Evolutionary conservation across 2,888 invertebrate species (phyloP), one percentile per base, ranked within the genome.

Genomic region (Lypha dubia): DNA sequence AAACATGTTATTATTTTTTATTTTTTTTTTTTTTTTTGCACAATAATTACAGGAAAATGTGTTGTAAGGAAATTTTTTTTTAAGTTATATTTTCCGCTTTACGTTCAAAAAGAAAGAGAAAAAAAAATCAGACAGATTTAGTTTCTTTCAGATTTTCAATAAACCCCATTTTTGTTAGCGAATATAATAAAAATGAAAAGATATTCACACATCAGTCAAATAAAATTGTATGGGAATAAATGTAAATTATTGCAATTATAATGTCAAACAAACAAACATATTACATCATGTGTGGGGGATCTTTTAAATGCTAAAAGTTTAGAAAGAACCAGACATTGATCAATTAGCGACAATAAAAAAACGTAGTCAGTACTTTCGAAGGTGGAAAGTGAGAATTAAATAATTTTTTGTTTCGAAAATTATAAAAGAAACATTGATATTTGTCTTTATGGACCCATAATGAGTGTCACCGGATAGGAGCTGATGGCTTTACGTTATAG

Each of bases 201-300:
- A 20, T 38, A 46, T 63, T 77, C 77, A 67, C 68, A 77, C 44
- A 77, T 77, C 67, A 77, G 17, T 77, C 77, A 68, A 60, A 35
- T 38, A 49, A 51, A 67, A 68, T 60, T 68, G 58, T 38, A 24
- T 77, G 77, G 49, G 76, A 76, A 76, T 68, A 44, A 49, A 28
- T 58, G 51, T 60, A 67, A 60, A 58, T 38, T 35, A 24, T 20
- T 38, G 58, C 49, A 51, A 60, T 77, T 68, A 68, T n/a, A 60
- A 60, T 77, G 68, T 77, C 77, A 77, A 74, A 53, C 28, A 77
- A 74, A 53, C 28, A 63, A 28, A 24, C 17, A 56, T 56, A n/a
- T 15, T 56, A 7, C 44, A 28, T 17, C 41, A 24, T 70, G 41
- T 70, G 70, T 70, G 70, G 70, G 28, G 70, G 70, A 24, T 56